phyloP scores from a whole-genome alignment of 2,888 invertebrate genomes.

The Rhamphomyia laevipes region DNA sequence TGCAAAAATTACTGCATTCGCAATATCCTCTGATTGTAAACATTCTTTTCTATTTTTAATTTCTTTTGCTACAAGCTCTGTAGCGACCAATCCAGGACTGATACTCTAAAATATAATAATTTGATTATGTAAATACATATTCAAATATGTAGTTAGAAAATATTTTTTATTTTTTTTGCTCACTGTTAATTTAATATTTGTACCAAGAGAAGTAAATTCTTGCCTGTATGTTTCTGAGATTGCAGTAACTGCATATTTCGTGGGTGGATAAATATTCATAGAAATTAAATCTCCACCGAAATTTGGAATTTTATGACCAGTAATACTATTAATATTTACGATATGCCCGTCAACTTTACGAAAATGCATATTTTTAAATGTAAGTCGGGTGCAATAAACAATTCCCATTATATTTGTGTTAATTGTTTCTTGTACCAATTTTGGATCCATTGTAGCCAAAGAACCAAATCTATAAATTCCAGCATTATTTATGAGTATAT shows the following conservation, averaged over 20 bases:
- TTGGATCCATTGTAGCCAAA: conserved; percentile 24
- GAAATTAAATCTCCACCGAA: conserved; percentile 17
- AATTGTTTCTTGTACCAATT: conserved; percentile 28
- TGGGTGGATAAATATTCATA: conserved; percentile 30
- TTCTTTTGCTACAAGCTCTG: conserved; percentile 23
- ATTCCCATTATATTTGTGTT: conserved; percentile 41
- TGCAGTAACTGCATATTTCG: conserved; percentile 32
- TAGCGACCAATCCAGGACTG: conserved; percentile 24
- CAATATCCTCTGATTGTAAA: conserved; percentile 12
- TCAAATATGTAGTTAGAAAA: no score
- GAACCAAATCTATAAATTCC: conserved; percentile 34
- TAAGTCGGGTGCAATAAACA: conserved; percentile 39
- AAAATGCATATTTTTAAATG: conserved; percentile 39
- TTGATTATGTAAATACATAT: no score
- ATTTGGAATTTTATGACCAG: conserved; percentile 25
- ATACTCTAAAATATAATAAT: conserved; percentile 10
- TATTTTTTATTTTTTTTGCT: no score
- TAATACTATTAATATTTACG: conserved; percentile 36
- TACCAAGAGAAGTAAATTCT: conserved; percentile 27
- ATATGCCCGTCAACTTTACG: conserved; percentile 40
- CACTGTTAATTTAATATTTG: conserved; percentile 33
- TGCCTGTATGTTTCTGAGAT: conserved; percentile 30
- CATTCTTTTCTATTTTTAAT: conserved; percentile 1
- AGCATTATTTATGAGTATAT: conserved; percentile 50
- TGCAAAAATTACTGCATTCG: conserved; percentile 11